phyloP scores from a whole-genome alignment of 2,797 vertebrate genomes.

The Melanotaenia nigrans region DNA sequence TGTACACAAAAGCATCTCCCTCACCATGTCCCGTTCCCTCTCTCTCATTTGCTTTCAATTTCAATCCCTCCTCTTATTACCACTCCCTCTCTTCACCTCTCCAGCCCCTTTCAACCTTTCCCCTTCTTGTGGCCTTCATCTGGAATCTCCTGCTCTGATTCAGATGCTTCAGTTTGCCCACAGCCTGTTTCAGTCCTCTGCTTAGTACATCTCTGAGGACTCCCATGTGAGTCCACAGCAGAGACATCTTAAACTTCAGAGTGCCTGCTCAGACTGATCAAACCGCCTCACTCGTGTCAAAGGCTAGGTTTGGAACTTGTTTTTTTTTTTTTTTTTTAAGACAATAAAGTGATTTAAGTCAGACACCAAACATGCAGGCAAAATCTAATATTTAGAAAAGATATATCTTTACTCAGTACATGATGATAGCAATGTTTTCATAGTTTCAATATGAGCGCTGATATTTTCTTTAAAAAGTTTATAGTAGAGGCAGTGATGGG shows the following conservation, averaged over 20 bases:
- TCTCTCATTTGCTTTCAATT: constrained; percentile 43
- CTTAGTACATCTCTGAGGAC: constrained; percentile 18
- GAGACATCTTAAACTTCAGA: constrained; percentile 18
- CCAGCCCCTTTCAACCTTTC: constrained; percentile 53
- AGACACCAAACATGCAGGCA: not conserved
- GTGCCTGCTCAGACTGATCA: constrained; percentile 18
- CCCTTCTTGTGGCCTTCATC: constrained; percentile 24
- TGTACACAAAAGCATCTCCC: constrained; percentile 74
- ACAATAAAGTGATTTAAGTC: not conserved
- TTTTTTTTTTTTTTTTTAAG: not conserved
- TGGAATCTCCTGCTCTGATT: constrained; percentile 27
- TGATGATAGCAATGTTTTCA: not conserved
- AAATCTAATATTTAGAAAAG: not conserved
- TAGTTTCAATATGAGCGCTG: not conserved
- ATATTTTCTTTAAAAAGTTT: not conserved
- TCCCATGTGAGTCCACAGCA: constrained; percentile 22
- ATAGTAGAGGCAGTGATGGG: not conserved
- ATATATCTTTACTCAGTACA: not conserved
- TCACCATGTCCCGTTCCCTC: constrained; percentile 45
- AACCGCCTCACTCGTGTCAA: not conserved
- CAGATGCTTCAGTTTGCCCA: constrained; percentile 39
- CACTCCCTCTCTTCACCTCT: constrained; percentile 66
- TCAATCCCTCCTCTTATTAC: constrained; percentile 55
- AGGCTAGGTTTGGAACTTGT: not conserved
- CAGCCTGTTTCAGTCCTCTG: constrained; percentile 9